A percentile compares a stretch with the other conserved stretches of the same genome.
phyloP scores from a whole-genome alignment of 2,888 invertebrate species.

The Agrochola lota region DNA sequence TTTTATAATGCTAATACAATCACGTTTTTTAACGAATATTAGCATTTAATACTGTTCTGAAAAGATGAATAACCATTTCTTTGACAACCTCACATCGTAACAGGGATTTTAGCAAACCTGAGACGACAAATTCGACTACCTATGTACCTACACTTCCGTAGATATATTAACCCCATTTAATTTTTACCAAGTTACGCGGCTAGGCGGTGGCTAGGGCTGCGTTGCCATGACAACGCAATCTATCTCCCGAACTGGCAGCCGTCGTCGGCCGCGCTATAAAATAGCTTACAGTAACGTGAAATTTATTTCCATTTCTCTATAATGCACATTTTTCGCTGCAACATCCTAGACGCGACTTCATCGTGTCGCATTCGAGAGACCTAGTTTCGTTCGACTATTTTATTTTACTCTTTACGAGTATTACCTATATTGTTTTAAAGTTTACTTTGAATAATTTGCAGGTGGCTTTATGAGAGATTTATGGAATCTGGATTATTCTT shows the following conservation, averaged over 20 bases:
- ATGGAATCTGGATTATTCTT: conserved; percentile 18
- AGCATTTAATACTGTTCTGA: too few relatives aligned
- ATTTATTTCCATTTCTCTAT: conserved; percentile 81
- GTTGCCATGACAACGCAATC: conserved; percentile 74
- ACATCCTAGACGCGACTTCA: conserved; percentile 65
- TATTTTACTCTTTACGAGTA: conserved; percentile 53
- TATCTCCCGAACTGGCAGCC: conserved; percentile 68
- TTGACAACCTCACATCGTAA: neutral
- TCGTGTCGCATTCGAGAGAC: conserved; percentile 59
- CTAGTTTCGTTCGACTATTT: conserved; percentile 58
- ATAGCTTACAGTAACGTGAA: conserved; percentile 77
- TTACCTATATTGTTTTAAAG: conserved; percentile 44
- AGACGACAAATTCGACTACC: neutral
- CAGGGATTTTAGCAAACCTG: neutral
- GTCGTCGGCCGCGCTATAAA: conserved; percentile 67
- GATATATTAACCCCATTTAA: conserved; percentile 24
- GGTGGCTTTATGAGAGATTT: conserved; percentile 41
- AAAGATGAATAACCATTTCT: neutral
- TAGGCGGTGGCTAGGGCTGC: conserved; percentile 32
- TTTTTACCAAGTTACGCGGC: conserved; percentile 44
- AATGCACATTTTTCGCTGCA: conserved; percentile 72
- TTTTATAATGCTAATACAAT: conserved; percentile 6
- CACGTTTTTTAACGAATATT: neutral
- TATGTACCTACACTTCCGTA: conserved; percentile 4
- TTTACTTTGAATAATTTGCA: conserved; percentile 44